Base-by-base conservation (phyloP, 2,113 vertebrate genomes). In the Hippocampus comes region DNA sequence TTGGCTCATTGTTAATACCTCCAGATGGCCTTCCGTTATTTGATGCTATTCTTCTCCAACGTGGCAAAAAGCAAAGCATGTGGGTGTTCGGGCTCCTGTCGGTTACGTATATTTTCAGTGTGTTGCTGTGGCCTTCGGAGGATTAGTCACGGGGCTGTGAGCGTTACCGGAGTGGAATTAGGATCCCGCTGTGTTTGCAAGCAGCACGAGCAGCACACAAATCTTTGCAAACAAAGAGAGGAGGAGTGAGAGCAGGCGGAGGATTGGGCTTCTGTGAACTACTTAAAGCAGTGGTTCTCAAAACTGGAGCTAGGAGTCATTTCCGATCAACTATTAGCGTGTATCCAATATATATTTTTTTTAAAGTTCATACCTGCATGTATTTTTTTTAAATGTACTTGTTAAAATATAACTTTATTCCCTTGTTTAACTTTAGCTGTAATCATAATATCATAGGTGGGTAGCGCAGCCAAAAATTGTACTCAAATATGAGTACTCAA, bases 21-120 rank as follows among this genome's bases (percentile, higher is more conserved):
- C 82, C 87, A 91, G 88, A 90, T 91, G 89, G 88, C 80, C 63
- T 56, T 70, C 64, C 71, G 57, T 77, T 78, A 73, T 74, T 78
- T 56, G 61, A 81, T 17, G 82, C 80, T 70, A 67, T 81, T 86
- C 48, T 83, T 86, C 74, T 68, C 70, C 79, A 72, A 38, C 73
- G 70, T 63, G 66, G 72, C 66, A 65, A 74, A 82, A 68, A 72
- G 57, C 25, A 78, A 85, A 34, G 71, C 59, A 17, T 77, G 86
- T 67, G 76, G 76, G 68, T 70, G 73, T 77, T 79, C 63, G 73
- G 71, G 78, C 66, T 86, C 78, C 70, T 75, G 76, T 78, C 80
- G 78, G 74, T 76, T 70, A 63, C 25, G 65, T 68, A 76, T 68
- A 76, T 80, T 84, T 84, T 78, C 55, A 79, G 67, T 66, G 56